phyloP scores from a whole-genome alignment of 2,113 vertebrate genomes.

The Poeciliopsis prolifica region DNA sequence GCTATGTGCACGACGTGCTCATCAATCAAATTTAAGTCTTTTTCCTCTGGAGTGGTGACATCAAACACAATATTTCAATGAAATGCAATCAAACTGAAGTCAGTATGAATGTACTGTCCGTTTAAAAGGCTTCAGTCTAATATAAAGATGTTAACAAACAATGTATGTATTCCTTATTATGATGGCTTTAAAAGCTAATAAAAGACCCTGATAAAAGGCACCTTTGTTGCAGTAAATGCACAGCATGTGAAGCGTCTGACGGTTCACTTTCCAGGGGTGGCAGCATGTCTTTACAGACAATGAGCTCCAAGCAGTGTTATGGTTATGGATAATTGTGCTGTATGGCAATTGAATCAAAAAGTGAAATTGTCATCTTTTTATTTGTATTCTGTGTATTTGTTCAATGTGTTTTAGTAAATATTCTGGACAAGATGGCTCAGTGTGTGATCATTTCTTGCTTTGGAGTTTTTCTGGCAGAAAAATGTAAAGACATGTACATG shows the following conservation, averaged over 20 bases:
- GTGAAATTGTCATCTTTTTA: constrained; percentile 82
- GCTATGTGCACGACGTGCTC: constrained; percentile 63
- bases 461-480: not conserved
- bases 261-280: constrained; percentile 63
- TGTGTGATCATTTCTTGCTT: not conserved
- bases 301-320: constrained; percentile 65
- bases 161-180: constrained; percentile 80
- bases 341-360: constrained; percentile 75
- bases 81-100: constrained; percentile 88
- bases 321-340: constrained; percentile 70
- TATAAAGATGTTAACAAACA: constrained; percentile 80
- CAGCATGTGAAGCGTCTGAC: constrained; percentile 76
- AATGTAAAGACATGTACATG: not conserved
- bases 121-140: constrained; percentile 84
- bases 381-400: constrained; percentile 87
- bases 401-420: constrained; percentile 88
- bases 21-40: constrained; percentile 61
- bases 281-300: constrained; percentile 66
- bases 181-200: constrained; percentile 83
- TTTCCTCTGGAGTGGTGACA: constrained; percentile 63
- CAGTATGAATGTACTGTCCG: constrained; percentile 81
- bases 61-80: constrained; percentile 61
- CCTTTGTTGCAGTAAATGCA: constrained; percentile 78
- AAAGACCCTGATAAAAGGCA: constrained; percentile 76
- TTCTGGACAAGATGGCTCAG: constrained; percentile 69